These are phyloP conservation scores for Ariolimax columbianus DNA, from an alignment of 2,888 invertebrate species.

Conservation along the genomic window DNA sequence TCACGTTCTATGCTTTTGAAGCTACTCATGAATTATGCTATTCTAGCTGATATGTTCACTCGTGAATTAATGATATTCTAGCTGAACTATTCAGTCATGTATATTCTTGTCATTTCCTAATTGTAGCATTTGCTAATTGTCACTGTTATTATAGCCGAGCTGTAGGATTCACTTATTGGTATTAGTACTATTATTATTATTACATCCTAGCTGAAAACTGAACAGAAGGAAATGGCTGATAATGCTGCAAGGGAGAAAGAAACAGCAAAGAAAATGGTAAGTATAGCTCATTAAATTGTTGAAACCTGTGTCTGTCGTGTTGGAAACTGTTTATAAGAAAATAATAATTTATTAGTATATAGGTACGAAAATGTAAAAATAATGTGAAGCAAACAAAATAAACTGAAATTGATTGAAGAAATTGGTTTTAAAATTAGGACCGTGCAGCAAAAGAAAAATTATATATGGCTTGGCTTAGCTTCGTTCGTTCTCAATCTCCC, in stretches of 20 bases:
- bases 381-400: too few species aligned
- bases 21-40: not conserved
- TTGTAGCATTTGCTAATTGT: not conserved
- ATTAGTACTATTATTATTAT: not conserved
- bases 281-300: too few species aligned
- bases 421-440: too few species aligned
- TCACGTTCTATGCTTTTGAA: too few species aligned
- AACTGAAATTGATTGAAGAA: too few species aligned
- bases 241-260: constrained; percentile 65
- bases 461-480: too few species aligned
- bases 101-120: not conserved
- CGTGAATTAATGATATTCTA: not conserved
- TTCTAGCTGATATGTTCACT: not conserved
- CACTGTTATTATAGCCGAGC: not conserved
- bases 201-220: constrained; percentile 64
- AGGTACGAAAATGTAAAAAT: too few species aligned
- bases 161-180: not conserved
- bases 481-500: too few species aligned
- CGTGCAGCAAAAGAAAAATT: too few species aligned
- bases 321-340: too few species aligned
- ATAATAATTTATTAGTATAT: too few species aligned
- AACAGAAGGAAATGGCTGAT: constrained; percentile 63
- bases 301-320: too few species aligned
- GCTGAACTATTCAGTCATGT: not conserved
- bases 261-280: constrained; percentile 65